Evolutionary conservation across 2,888 invertebrate genomes (phyloP), one percentile per base, ranked within the genome.

Genomic region (Phortica okadai): DNA sequence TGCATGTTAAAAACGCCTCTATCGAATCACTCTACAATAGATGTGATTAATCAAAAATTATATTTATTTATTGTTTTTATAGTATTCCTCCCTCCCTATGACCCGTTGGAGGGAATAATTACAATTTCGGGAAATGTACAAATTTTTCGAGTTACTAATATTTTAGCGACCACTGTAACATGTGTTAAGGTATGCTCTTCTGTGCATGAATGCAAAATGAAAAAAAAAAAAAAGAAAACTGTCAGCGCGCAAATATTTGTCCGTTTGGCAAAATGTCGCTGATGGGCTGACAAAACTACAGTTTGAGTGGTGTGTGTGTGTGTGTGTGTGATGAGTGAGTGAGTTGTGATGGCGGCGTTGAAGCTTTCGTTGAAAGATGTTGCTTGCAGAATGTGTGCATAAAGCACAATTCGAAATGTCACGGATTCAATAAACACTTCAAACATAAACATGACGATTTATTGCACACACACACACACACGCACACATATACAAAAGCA

Each of bases 401-500:
- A 21, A 59, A 7, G 75, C 77, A 76, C 75, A 77, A 82, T 85
- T 83, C 70, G 70, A 84, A 86, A 88, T 84, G 90, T 90, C 90
- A 90, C 90, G 90, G 90, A 90, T 90, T 90, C 90, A 91, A 90
- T 90, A 90, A 91, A 90, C 90, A 90, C 91, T 90, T 90, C 88
- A 89, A 89, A 90, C 85, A 86, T 90, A 88, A 89, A 90, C 88
- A 90, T 89, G 83, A 87, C 90, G 89, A 90, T 90, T 90, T 90
- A 90, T 89, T 89, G 90, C 86, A 83, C 78, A 78, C 77, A 77
- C 77, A 50, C 14, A 50, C 14, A 50, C 1, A 50, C 33, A 33
- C 33, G 33, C 33, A 33, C 1, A 33, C 33, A 5, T 33, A 33
- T 33, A 33, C 33, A 33, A 33, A 33, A 33, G 2, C 33, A 33